phyloP scores from a whole-genome alignment of 1,140 invertebrate genomes.

The Saccostrea glomerata region DNA sequence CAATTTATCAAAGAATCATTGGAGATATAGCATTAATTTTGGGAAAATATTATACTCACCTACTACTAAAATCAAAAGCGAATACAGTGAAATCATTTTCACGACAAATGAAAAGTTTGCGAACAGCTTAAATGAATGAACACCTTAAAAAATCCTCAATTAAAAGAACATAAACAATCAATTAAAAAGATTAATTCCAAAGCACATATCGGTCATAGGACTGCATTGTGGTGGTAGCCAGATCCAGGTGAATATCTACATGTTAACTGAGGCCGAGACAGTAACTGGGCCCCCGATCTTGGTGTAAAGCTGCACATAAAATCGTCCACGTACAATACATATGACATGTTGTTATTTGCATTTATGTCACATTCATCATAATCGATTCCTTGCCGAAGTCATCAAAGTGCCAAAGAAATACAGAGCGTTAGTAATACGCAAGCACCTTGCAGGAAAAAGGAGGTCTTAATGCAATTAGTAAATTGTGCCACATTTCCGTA shows the following conservation, averaged over 20 bases:
- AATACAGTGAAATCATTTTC: background rate
- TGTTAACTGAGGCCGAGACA: background rate
- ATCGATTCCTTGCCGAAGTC: constrained; percentile 23
- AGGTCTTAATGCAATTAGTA: background rate
- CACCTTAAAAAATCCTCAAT: background rate
- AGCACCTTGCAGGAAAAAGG: background rate
- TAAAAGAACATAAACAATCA: background rate
- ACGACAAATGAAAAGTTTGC: background rate
- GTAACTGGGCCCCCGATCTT: background rate
- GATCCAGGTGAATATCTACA: background rate
- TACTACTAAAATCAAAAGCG: background rate
- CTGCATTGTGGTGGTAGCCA: background rate
- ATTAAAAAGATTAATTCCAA: constrained; percentile 25
- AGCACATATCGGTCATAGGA: constrained; percentile 10
- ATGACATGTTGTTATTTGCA: constrained; percentile 27
- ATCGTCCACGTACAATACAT: background rate
- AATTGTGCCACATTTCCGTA: background rate
- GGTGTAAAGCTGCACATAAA: constrained; percentile 14
- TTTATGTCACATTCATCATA: constrained; percentile 29
- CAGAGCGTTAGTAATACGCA: background rate
- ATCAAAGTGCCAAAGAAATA: constrained; percentile 28
- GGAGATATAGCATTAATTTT: background rate
- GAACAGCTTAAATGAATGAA: background rate
- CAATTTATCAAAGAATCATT: background rate
- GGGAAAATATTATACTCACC: background rate